Evolutionary conservation across 1,140 invertebrate genomes (phyloP).

Genomic region (Lerema accius): DNA sequence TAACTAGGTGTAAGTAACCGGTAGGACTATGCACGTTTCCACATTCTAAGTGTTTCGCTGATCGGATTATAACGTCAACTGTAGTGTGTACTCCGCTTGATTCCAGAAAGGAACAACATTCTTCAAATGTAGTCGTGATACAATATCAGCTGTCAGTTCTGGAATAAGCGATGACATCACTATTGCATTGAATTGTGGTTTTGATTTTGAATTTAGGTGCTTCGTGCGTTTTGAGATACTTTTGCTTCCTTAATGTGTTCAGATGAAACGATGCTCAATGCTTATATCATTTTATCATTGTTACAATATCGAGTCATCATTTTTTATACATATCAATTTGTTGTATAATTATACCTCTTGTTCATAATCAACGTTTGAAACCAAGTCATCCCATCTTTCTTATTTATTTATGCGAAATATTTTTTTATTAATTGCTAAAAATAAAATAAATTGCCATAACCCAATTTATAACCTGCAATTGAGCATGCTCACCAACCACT

Average conservation of each 20-base stretch:
- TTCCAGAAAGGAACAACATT: background rate
- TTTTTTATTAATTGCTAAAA: background rate
- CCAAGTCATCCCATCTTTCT: background rate
- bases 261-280: slow-evolving; percentile 71
- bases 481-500: too few relatives aligned
- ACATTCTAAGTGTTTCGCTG: slow-evolving; percentile 9
- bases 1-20: slow-evolving; percentile 64
- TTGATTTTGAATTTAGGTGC: slow-evolving; percentile 45
- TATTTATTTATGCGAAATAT: background rate
- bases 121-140: background rate
- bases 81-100: background rate
- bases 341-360: background rate
- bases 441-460: too few relatives aligned
- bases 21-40: slow-evolving; percentile 31
- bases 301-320: slow-evolving; percentile 15
- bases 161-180: slow-evolving; percentile 4
- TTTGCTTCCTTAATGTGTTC: slow-evolving; percentile 78
- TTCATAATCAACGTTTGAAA: background rate
- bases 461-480: too few relatives aligned
- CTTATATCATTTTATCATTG: slow-evolving; percentile 43
- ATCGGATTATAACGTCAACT: slow-evolving; percentile 23
- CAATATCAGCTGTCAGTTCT: background rate
- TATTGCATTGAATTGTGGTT: slow-evolving; percentile 29
- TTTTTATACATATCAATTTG: slow-evolving; percentile 23
- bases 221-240: slow-evolving; percentile 55